Percentiles rank a stretch among this genome's conserved stretches.
Evolutionary conservation across 2,888 invertebrate species (phyloP).

Genomic region (Augiades crinisus): DNA sequence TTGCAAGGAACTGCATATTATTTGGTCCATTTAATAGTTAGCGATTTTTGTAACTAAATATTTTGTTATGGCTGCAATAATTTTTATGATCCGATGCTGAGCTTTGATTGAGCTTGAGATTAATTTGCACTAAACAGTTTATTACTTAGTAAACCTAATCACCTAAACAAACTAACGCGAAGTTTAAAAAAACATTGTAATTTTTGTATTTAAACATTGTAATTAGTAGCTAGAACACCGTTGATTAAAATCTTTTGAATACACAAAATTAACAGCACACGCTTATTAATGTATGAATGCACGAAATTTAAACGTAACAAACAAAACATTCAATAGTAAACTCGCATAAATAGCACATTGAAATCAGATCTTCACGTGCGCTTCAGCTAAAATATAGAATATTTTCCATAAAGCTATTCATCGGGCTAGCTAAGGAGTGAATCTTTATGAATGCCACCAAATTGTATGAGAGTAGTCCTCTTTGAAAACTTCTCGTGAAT

Average conservation of each 20-base stretch:
- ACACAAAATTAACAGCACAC: not conserved
- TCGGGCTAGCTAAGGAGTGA: slow-evolving; percentile 72
- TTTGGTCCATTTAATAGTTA: too few species aligned
- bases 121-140: too few species aligned
- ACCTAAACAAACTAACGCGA: too few species aligned
- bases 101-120: too few species aligned
- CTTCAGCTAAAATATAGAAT: slow-evolving; percentile 62
- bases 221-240: not conserved
- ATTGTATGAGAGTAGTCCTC: slow-evolving; percentile 81
- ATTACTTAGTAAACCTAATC: too few species aligned
- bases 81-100: too few species aligned
- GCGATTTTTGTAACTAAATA: too few species aligned
- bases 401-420: slow-evolving; percentile 75
- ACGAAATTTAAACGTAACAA: slow-evolving; percentile 4
- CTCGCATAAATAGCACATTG: slow-evolving; percentile 34
- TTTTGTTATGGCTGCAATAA: too few species aligned
- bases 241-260: not conserved
- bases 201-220: too few species aligned
- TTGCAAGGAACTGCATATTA: too few species aligned
- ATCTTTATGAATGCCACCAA: slow-evolving; percentile 81
- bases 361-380: slow-evolving; percentile 50
- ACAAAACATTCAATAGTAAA: slow-evolving; percentile 8
- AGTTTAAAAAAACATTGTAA: too few species aligned
- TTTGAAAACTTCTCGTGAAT: slow-evolving; percentile 79
- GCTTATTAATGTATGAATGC: not conserved